Evolutionary conservation across 2,888 invertebrate species (phyloP).

Genomic region (Linnaemya vulpina): DNA sequence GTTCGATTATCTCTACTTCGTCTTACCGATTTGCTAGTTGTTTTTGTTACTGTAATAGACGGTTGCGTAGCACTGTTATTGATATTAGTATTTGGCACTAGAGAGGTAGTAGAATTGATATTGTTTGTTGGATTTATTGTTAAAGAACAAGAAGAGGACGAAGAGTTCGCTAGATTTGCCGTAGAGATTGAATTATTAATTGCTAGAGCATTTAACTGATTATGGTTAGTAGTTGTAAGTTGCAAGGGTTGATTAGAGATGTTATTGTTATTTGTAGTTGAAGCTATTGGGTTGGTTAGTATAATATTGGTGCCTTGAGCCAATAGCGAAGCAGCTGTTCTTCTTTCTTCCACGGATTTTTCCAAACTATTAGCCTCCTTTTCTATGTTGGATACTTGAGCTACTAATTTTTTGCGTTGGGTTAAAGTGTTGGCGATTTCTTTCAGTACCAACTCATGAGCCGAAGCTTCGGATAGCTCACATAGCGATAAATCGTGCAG

Average conservation of each 20-base stretch:
- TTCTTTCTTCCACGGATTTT: conserved; percentile 87
- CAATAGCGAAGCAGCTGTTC: conserved; percentile 81
- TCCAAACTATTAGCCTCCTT: conserved; percentile 90
- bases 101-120: conserved; percentile 60
- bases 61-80: conserved; percentile 54
- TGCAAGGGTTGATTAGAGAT: conserved; percentile 62
- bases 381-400: conserved; percentile 91
- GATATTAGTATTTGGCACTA: conserved; percentile 69
- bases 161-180: conserved; percentile 79
- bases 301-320: conserved; percentile 82
- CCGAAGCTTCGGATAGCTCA: conserved; percentile 87
- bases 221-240: conserved; percentile 64
- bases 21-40: conserved; percentile 84
- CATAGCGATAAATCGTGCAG: conserved; percentile 78
- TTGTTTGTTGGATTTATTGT: conserved; percentile 75
- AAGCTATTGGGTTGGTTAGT: conserved; percentile 71
- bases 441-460: conserved; percentile 91
- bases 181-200: conserved; percentile 47
- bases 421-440: conserved; percentile 93
- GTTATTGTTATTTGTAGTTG: conserved; percentile 47
- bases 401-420: conserved; percentile 92
- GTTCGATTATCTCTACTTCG: conserved; percentile 89
- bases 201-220: conserved; percentile 57
- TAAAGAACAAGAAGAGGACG: conserved; percentile 79
- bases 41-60: conserved; percentile 65